Conservation (phyloP, 2,888 invertebrate species). For the Caenorhabditis virilis region DNA sequence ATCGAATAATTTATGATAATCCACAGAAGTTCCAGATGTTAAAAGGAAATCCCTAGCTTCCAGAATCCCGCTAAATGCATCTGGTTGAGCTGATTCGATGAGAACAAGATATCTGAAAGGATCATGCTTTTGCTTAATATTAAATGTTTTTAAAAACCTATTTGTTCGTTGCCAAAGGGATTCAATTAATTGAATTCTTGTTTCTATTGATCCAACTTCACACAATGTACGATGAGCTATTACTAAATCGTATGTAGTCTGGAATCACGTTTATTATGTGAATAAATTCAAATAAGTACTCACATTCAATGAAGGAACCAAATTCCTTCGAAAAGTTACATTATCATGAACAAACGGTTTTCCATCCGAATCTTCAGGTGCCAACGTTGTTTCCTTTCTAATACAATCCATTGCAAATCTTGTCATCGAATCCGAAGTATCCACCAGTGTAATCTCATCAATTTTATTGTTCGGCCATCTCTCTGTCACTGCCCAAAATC, state of each 20-base stretch:
- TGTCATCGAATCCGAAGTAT: conserved; percentile 82
- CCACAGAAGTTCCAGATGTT: conserved; percentile 70
- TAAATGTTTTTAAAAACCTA: conserved; percentile 36
- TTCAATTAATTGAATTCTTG: conserved; percentile 52
- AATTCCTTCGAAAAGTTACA: conserved; percentile 56
- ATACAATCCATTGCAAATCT: conserved; percentile 73
- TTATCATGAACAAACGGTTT: conserved; percentile 51
- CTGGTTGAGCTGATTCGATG: conserved; percentile 58
- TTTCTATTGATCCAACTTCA: conserved; percentile 53
- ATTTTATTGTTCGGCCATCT: conserved; percentile 75
- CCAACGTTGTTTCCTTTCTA: conserved; percentile 37
- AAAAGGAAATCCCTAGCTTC: conserved; percentile 85
- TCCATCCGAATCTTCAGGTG: conserved; percentile 17
- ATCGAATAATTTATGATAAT: conserved; percentile 27
- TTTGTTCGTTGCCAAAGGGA: conserved; percentile 61
- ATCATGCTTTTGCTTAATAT: neutral
- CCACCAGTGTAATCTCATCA: conserved; percentile 84
- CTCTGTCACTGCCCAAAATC: conserved; percentile 77
- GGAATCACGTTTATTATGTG: no score
- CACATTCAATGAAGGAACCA: conserved; percentile 53
- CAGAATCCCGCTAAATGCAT: conserved; percentile 77
- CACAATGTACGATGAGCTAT: conserved; percentile 61
- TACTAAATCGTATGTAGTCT: conserved; percentile 63
- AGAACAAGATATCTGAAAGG: conserved; percentile 55
- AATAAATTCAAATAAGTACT: no score